Percentiles rank a stretch among this genome's conserved stretches.
Conservation (phyloP, 2,797 vertebrate genomes). For the Gallinago nigripennis region DNA sequence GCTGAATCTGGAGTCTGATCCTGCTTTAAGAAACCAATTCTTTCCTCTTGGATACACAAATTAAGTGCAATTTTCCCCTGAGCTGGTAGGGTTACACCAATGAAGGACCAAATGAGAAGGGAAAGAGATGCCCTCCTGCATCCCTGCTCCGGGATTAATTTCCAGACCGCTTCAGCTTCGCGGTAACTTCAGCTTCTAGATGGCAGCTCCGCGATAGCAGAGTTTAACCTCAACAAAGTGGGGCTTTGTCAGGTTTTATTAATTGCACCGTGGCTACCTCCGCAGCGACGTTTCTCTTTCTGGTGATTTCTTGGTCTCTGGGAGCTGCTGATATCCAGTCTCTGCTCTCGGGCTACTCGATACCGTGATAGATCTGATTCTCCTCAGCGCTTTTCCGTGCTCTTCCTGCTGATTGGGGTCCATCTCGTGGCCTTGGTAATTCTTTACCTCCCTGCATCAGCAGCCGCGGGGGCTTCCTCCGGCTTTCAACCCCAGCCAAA, state of each 20-base stretch:
- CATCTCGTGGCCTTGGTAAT: background rate
- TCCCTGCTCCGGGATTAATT: background rate
- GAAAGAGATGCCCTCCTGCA: background rate
- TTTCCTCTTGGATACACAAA: background rate
- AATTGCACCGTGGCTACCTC: background rate
- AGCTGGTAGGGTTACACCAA: rapidly evolving
- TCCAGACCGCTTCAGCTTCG: background rate
- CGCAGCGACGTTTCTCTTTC: background rate
- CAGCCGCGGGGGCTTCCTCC: rapidly evolving
- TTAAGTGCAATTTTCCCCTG: rapidly evolving
- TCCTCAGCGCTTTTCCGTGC: background rate
- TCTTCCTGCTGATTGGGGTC: background rate
- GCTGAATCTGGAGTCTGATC: background rate
- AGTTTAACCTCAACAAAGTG: background rate
- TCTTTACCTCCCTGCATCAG: background rate
- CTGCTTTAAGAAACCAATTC: background rate
- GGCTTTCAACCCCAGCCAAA: background rate
- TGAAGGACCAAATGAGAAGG: rapidly evolving
- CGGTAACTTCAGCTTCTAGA: background rate
- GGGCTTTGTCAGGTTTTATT: background rate
- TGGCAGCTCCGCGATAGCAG: background rate
- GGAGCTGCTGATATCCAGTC: background rate
- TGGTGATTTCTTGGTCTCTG: background rate
- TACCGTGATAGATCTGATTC: background rate
- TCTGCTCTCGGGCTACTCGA: background rate